Evolutionary conservation across 2,797 vertebrate species (phyloP).

Genomic region (Protosalanx chinensis): DNA sequence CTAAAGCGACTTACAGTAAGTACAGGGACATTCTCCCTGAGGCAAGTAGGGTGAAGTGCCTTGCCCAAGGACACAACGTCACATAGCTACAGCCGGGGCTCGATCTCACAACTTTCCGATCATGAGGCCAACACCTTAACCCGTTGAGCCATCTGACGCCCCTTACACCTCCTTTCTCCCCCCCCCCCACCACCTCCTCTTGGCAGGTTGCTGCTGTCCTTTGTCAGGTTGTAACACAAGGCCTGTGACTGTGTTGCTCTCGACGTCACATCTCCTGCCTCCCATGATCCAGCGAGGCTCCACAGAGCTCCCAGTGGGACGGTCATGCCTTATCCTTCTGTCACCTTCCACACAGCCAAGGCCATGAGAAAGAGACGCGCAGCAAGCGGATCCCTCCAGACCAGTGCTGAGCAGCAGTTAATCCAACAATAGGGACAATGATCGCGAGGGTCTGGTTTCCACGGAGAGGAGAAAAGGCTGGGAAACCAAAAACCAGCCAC

Average conservation of each 20-base stretch:
- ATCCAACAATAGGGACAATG: conserved; percentile 63
- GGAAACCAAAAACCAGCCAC: conserved; percentile 57
- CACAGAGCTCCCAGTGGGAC: conserved; percentile 33
- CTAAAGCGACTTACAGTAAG: too few relatives aligned
- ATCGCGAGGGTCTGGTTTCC: conserved; percentile 59
- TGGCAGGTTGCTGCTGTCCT: conserved; percentile 18
- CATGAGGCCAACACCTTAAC: too few relatives aligned
- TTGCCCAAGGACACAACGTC: too few relatives aligned
- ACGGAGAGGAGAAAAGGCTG: conserved; percentile 55
- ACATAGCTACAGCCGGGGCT: too few relatives aligned
- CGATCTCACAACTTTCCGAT: too few relatives aligned
- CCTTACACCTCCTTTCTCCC: too few relatives aligned
- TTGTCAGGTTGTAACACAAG: conserved; percentile 43
- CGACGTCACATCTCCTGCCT: conserved; percentile 11
- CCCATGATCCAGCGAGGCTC: conserved; percentile 19
- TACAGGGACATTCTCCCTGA: too few relatives aligned
- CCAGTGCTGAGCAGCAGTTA: conserved; percentile 57
- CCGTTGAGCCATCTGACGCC: too few relatives aligned
- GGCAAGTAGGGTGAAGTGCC: too few relatives aligned
- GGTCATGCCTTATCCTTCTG: conserved; percentile 14
- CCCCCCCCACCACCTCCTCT: background rate
- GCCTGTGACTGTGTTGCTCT: conserved; percentile 28
- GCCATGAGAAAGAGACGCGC: conserved; percentile 35
- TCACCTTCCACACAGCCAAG: conserved; percentile 44
- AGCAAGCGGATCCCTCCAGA: conserved; percentile 55